Conservation (phyloP, 2,888 invertebrate genomes). For the Chloroclysta siterata region DNA sequence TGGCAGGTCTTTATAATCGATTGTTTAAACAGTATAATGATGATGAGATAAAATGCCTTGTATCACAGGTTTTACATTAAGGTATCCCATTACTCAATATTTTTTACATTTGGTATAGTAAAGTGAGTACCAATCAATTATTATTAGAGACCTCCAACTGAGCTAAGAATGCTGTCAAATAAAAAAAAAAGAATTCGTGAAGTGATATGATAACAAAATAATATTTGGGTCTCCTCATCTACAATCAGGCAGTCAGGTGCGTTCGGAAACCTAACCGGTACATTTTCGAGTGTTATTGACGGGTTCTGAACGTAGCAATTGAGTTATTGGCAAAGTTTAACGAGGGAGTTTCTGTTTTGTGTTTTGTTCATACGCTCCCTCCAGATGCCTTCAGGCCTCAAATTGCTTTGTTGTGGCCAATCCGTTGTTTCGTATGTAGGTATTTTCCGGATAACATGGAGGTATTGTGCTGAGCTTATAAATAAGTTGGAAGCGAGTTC, state of each 20-base stretch:
- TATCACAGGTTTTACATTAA: too few species aligned
- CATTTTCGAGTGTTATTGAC: slow-evolving; percentile 50
- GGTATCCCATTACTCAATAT: too few species aligned
- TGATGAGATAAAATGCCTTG: too few species aligned
- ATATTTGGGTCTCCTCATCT: slow-evolving; percentile 22
- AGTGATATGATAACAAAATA: too few species aligned
- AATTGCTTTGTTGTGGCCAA: slow-evolving; percentile 31
- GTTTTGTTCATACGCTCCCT: slow-evolving; percentile 27
- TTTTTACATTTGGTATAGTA: too few species aligned
- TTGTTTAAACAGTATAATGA: too few species aligned
- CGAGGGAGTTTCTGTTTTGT: slow-evolving; percentile 33
- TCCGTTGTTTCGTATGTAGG: slow-evolving; percentile 20
- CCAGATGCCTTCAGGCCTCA: slow-evolving; percentile 23
- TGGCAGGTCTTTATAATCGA: too few species aligned
- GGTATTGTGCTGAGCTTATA: neutral
- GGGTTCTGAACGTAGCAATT: slow-evolving; percentile 42
- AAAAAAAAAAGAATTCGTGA: too few species aligned
- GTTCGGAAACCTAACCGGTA: slow-evolving; percentile 42
- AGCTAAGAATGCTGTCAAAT: too few species aligned
- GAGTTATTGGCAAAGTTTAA: slow-evolving; percentile 59
- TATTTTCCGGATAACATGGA: neutral
- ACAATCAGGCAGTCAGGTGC: slow-evolving; percentile 40
- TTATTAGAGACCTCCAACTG: too few species aligned
- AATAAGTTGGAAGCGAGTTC: neutral
- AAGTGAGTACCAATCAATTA: too few species aligned